Evolutionary conservation across 2,888 invertebrate species (phyloP), one percentile per base, ranked within the genome.

Genomic region (Drosophila vallismaia): DNA sequence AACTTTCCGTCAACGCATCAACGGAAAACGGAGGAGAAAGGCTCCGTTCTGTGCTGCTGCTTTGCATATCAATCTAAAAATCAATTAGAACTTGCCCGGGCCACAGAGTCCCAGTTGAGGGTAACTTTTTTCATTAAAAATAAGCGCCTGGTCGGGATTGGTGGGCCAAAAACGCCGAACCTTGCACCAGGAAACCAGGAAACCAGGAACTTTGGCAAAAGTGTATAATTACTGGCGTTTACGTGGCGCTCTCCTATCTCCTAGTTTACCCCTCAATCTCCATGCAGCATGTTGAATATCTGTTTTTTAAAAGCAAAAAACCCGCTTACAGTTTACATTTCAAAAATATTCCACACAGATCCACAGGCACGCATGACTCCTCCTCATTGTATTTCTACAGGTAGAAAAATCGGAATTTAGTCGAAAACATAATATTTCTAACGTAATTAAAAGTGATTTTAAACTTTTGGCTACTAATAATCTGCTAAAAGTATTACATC

Each of bases 31-130:
- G n/a, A 33, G 2, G n/a, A 12, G 56, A 48, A 57, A 26, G 33
- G 78, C 67, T 40, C 36, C 40, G 19, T 26, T 26, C 48, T 44
- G 33, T 54, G 12, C 31, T 28, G 68, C 77, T 77, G 86, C 67
- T 88, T 85, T 88, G 84, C 84, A 88, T 85, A 88, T 85, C 88
- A 85, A 85, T 85, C 87, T 86, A 72, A 86, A 85, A 88, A 85
- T 85, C 84, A 85, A 88, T 85, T 85, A 88, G 88, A 88, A 83
- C 77, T 84, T 86, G 74, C 77, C 59, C 52, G 80, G 52, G 83
- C 79, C 60, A 42, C 45, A 36, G 55, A 60, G 60, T 12, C 33
- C 38, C 70, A 40, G 70, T 58, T 44, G 51, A 36, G 31, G 50
- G 42, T 10, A 72, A 73, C 71, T 72, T 72, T 72, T 72, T 74